Percentiles rank a stretch among this genome's conserved stretches.
Evolutionary conservation across 2,797 vertebrate species (phyloP).

Genomic region (Podarcis siculus): DNA sequence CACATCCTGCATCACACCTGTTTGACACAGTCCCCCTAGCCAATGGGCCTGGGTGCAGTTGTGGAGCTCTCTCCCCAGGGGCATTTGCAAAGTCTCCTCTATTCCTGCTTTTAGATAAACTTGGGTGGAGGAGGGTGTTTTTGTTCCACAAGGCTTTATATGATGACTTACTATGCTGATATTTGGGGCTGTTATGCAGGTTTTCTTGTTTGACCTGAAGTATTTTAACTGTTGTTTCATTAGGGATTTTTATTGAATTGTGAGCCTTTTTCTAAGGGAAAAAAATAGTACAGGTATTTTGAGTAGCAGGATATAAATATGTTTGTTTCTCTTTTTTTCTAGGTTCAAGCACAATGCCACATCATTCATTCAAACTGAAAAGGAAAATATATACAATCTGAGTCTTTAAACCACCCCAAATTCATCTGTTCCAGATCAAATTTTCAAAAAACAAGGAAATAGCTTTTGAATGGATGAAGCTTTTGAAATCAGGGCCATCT

Average conservation of each 20-base stretch:
- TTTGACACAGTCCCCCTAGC: conserved; percentile 7
- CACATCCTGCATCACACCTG: conserved; percentile 35
- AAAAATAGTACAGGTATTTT: neutral
- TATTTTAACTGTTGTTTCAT: neutral
- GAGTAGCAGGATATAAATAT: neutral
- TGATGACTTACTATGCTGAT: neutral
- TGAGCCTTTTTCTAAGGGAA: neutral
- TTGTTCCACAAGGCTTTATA: neutral
- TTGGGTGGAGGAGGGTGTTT: too few species aligned
- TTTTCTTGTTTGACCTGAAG: neutral
- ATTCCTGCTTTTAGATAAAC: neutral
- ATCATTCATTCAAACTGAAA: neutral
- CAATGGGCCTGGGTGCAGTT: neutral
- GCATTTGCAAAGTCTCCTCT: neutral
- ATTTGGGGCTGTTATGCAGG: neutral
- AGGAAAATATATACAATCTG: neutral
- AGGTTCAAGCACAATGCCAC: neutral
- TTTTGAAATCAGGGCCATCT: neutral
- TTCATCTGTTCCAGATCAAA: neutral
- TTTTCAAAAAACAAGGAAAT: conserved; percentile 12
- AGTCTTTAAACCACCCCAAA: neutral
- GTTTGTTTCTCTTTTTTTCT: neutral
- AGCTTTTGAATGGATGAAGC: too few species aligned
- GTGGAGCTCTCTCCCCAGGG: neutral
- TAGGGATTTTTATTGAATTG: neutral